phyloP scores from a whole-genome alignment of 2,797 vertebrate genomes.

The Bufotes viridis region DNA sequence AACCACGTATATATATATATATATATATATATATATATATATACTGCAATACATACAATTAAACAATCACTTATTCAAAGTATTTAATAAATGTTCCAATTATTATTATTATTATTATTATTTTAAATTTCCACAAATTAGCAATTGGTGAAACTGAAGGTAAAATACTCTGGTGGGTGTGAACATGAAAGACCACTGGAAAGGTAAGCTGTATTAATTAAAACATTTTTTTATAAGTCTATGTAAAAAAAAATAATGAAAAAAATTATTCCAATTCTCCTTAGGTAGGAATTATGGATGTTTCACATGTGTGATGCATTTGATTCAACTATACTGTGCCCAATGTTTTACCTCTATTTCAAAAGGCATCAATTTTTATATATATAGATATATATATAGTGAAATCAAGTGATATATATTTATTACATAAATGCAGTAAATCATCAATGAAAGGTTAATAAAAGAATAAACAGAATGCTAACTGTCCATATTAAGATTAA shows the following conservation, averaged over 20 bases:
- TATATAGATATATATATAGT: not conserved
- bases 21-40: not conserved
- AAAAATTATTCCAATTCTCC: slow-evolving; percentile 14
- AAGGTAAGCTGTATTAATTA: slow-evolving; percentile 28
- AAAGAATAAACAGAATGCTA: not conserved
- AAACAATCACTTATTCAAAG: not conserved
- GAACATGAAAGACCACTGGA: slow-evolving; percentile 18
- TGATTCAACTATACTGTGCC: not conserved
- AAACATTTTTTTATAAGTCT: slow-evolving; percentile 28
- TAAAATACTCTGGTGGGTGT: slow-evolving; percentile 40
- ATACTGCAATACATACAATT: not conserved
- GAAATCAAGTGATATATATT: not conserved
- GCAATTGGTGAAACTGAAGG: not conserved
- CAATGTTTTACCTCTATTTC: not conserved
- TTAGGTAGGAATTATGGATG: slow-evolving; percentile 7
- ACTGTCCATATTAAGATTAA: not conserved
- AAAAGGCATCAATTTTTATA: not conserved
- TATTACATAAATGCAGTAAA: not conserved
- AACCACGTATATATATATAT: not conserved
- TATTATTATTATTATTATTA: not conserved
- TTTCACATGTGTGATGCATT: slow-evolving; percentile 10
- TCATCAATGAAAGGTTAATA: not conserved
- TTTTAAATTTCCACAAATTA: not conserved
- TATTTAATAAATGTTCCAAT: not conserved
- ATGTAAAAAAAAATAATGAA: not conserved